These are phyloP conservation scores for Apostichopus parvimensis DNA, from an alignment of 35 echinoderm and acorn worm species.

Conservation along the genomic window DNA sequence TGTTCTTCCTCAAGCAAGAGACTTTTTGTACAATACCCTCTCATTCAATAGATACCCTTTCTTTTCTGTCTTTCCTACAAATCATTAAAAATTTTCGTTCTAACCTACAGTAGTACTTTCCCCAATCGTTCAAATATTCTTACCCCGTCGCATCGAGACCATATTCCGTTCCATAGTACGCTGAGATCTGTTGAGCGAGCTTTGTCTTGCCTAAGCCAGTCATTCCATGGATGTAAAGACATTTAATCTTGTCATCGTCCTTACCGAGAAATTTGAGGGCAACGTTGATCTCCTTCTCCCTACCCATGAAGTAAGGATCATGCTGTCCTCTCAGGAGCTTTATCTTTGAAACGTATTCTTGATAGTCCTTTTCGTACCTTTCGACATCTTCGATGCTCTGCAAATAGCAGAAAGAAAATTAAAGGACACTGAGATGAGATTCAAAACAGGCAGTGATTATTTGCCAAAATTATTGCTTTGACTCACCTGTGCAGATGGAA, in stretches of 20 bases:
- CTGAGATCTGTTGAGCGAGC: conserved; percentile 16
- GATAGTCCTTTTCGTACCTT: neutral
- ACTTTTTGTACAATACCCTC: too few relatives aligned
- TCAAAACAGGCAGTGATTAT: neutral
- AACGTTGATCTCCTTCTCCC: conserved; percentile 25
- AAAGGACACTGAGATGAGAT: neutral
- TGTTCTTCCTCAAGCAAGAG: too few relatives aligned
- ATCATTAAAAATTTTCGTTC: too few relatives aligned
- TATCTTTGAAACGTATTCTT: conserved; percentile 16
- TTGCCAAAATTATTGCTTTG: neutral
- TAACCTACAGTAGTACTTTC: too few relatives aligned
- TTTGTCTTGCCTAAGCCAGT: conserved; percentile 54
- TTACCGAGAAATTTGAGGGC: conserved; percentile 10
- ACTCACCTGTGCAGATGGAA: too few relatives aligned
- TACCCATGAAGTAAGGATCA: conserved; percentile 45
- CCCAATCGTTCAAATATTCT: too few relatives aligned
- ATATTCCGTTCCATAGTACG: conserved; percentile 31
- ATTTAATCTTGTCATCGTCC: conserved; percentile 15
- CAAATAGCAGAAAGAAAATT: neutral
- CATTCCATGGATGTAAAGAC: conserved; percentile 42
- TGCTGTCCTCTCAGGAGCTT: conserved; percentile 40
- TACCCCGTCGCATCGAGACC: conserved; percentile 40
- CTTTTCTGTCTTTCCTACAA: too few relatives aligned
- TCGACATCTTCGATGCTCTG: conserved; percentile 28
- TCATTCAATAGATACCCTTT: too few relatives aligned